phyloP scores from a whole-genome alignment of 2,888 invertebrate genomes.

The Phengaris arion region DNA sequence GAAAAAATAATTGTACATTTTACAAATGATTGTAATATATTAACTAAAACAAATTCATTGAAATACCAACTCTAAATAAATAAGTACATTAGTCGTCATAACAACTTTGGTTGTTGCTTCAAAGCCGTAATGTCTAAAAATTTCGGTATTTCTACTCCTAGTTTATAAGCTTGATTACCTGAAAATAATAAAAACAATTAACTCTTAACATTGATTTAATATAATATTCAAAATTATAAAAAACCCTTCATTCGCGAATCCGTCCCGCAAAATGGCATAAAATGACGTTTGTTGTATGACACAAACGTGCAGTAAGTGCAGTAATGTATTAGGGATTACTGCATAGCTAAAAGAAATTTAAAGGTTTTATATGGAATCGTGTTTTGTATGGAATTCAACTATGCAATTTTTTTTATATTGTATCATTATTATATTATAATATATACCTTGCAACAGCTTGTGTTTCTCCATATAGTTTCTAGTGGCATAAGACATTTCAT shows the following conservation, averaged over 20 bases:
- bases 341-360: too few relatives aligned
- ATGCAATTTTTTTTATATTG: not conserved
- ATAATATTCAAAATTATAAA: not conserved
- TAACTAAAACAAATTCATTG: conserved; percentile 33
- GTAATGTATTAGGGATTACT: too few relatives aligned
- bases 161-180: conserved; percentile 44
- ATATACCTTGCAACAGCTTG: conserved; percentile 75
- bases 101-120: conserved; percentile 84
- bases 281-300: not conserved
- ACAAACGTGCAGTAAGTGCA: too few relatives aligned
- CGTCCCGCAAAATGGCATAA: not conserved
- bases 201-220: too few relatives aligned
- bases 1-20: conserved; percentile 29
- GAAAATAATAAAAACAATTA: conserved; percentile 38
- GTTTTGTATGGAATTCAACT: too few relatives aligned
- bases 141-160: conserved; percentile 65
- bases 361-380: too few relatives aligned
- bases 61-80: conserved; percentile 33
- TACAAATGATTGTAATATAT: conserved; percentile 30
- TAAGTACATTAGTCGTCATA: conserved; percentile 50
- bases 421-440: conserved; percentile 4
- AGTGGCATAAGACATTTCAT: conserved; percentile 85
- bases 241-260: too few relatives aligned
- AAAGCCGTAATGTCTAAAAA: conserved; percentile 84
- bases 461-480: conserved; percentile 85